Conservation (phyloP, 2,113 vertebrate species). For the Colinus virginianus region DNA sequence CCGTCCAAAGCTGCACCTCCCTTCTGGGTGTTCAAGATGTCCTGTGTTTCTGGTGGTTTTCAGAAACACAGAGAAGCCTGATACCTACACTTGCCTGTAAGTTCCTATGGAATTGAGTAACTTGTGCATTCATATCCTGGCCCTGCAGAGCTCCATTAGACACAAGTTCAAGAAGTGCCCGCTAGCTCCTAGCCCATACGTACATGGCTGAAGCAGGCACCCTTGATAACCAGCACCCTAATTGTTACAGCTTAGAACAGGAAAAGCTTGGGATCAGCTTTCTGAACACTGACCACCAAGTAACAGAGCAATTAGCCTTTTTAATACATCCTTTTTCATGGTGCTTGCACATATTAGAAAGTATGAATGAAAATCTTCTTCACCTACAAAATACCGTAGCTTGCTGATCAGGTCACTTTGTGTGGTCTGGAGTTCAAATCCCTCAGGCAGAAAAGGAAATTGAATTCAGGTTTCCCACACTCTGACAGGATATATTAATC, state of each 20-base stretch:
- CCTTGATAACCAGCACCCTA: background rate
- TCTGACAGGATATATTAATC: slow-evolving; percentile 61
- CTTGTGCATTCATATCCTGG: background rate
- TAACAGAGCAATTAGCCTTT: background rate
- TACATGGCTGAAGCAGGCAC: background rate
- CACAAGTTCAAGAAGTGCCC: background rate
- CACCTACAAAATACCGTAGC: background rate
- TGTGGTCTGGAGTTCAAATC: slow-evolving; percentile 63
- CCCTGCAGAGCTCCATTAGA: background rate
- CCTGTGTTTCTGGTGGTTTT: background rate
- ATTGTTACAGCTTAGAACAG: rapidly evolving
- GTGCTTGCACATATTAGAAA: background rate
- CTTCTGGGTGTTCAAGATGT: background rate
- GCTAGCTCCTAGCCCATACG: rapidly evolving
- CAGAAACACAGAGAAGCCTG: background rate
- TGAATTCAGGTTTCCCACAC: slow-evolving; percentile 62
- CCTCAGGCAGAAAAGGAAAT: slow-evolving; percentile 43
- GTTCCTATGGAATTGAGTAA: background rate
- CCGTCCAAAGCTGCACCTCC: rapidly evolving
- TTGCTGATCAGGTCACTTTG: slow-evolving; percentile 43
- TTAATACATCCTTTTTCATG: rapidly evolving
- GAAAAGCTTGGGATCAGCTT: background rate
- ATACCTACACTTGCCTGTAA: background rate
- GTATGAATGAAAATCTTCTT: background rate
- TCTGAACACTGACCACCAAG: background rate